Evolutionary conservation across 1,140 invertebrate genomes (phyloP), one percentile per base, ranked within the genome.

Genomic region (Macrotrachela quadricornifera): DNA sequence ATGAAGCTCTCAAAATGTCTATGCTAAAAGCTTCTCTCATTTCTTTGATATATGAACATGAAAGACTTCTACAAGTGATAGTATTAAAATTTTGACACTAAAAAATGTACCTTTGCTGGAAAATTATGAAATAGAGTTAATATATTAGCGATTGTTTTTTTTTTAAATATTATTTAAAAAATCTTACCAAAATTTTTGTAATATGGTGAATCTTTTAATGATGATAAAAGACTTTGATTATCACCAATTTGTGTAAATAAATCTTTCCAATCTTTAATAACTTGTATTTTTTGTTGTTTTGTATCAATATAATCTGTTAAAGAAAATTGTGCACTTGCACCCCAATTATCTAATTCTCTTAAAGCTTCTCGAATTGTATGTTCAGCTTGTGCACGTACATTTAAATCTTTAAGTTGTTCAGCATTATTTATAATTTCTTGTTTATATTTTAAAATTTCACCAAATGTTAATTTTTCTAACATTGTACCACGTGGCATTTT

Each of bases 291-390:
- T 49, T 77, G 73, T 37, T 78, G 77, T 46, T 76, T 68, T 16
- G 79, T 79, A 69, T 87, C 82, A 16, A 71, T 74, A 63, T 87
- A 81, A 13, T 77, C 74, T 8, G 75, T 76, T 10, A 90, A 64
- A 30, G 76, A 69, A 58, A 92, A 80, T 45, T 77, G 75, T 0
- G 87, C 80, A 46, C 82, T 83, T 1, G 85, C 80, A 58, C 86
- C 87, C 91, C 92, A 99, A 54, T 85, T 73, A 64, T 97, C 92
- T 21, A 99, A 68, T 63, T 99, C 92, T 43, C 80, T 76, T 0
- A 99, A 71, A 0, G 90, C 87, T 69, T 91, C 85, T 11, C 88
- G 69, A 39, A 97, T 84, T 0, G 86, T 81, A 46, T 91, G 80
- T 71, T 99, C 92, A 30, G 84, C 86, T 40, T 81, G 74, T 13